A percentile compares a stretch with the other conserved stretches of the same genome.
Conservation (phyloP, 2,113 vertebrate species). For the Silurus meridionalis region DNA sequence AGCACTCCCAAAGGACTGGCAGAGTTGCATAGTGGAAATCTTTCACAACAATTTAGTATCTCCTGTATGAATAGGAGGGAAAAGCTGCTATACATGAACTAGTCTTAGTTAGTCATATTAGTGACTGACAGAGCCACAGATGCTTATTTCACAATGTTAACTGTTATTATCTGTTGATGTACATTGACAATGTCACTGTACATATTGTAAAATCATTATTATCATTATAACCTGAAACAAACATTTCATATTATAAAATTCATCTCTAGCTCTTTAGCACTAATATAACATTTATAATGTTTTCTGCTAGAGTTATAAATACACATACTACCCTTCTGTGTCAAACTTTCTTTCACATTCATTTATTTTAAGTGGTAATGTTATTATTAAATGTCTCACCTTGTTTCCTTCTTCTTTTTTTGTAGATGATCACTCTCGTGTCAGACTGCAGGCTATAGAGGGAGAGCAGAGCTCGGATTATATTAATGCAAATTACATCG, state of each 20-base stretch:
- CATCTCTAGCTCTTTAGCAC: neutral
- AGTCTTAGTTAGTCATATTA: constrained; percentile 21
- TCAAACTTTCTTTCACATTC: neutral
- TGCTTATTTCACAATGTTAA: constrained; percentile 12
- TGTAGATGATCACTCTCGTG: constrained; percentile 92
- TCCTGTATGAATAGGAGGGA: constrained; percentile 15
- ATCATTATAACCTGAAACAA: neutral
- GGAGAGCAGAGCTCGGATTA: constrained; percentile 92
- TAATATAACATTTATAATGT: neutral
- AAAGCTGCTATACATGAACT: constrained; percentile 11
- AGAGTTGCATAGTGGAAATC: constrained; percentile 43
- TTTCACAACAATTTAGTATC: constrained; percentile 37
- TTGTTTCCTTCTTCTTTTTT: constrained; percentile 8
- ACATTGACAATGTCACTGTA: neutral
- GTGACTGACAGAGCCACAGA: constrained; percentile 6
- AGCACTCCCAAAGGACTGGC: constrained; percentile 33
- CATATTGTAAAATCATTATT: neutral
- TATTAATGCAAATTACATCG: constrained; percentile 97
- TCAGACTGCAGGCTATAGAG: constrained; percentile 88
- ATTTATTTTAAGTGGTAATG: neutral
- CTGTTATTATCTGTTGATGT: constrained; percentile 21
- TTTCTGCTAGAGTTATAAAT: neutral
- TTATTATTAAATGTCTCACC: neutral
- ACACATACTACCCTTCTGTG: neutral
- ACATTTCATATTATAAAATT: neutral